Conservation (phyloP, 2,113 vertebrate genomes). For the Fregetta grallaria region DNA sequence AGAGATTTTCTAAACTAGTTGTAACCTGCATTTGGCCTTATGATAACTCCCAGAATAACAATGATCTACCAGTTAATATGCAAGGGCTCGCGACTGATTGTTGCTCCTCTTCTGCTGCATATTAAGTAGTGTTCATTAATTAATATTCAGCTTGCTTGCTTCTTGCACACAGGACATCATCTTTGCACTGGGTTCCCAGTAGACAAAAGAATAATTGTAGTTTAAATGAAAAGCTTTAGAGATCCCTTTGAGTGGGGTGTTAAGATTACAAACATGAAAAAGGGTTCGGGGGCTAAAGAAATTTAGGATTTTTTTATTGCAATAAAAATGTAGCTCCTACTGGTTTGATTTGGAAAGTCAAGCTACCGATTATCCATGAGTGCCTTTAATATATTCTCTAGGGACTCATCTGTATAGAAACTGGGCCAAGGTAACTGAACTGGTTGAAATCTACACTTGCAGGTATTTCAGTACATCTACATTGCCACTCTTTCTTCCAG, state of each 20-base stretch:
- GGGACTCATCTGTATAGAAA: neutral
- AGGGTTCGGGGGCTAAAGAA: constrained; percentile 18
- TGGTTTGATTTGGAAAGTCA: constrained; percentile 10
- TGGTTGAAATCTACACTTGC: neutral
- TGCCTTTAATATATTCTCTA: neutral
- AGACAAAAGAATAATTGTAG: constrained; percentile 76
- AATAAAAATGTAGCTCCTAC: neutral
- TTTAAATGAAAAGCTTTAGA: constrained; percentile 75
- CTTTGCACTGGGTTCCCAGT: constrained; percentile 68
- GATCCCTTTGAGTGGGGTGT: constrained; percentile 62
- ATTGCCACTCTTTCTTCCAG: neutral
- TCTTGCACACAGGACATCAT: constrained; percentile 71
- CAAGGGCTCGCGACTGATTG: constrained; percentile 65
- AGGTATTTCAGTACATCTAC: neutral
- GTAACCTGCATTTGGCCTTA: constrained; percentile 73
- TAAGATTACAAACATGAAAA: constrained; percentile 58
- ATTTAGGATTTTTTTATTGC: neutral
- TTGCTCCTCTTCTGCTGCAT: constrained; percentile 68
- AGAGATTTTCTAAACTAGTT: constrained; percentile 70
- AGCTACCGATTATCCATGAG: neutral
- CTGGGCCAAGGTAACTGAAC: neutral
- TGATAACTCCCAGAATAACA: constrained; percentile 68
- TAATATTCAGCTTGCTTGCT: constrained; percentile 70
- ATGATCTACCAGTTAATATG: constrained; percentile 69
- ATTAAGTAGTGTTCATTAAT: constrained; percentile 70